Evolutionary conservation across 2,888 invertebrate genomes (phyloP), one percentile per base, ranked within the genome.

Genomic region (Dexiosoma caninum): DNA sequence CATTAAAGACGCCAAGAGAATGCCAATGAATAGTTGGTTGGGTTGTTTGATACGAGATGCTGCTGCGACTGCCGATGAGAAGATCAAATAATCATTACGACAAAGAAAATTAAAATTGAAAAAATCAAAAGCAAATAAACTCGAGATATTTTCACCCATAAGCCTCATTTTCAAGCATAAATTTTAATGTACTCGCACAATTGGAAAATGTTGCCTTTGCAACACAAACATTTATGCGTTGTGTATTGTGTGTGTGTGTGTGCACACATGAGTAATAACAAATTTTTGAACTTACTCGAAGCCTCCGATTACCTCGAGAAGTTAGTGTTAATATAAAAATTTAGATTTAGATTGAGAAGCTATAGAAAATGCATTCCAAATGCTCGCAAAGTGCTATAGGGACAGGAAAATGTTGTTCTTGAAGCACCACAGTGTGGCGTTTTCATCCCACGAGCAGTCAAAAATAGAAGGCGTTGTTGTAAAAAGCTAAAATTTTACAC

Each of bases 131-230:
- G 30, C 16, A 42, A 30, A 57, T 59, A 62, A 69, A 46, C 35
- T 69, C 30, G 12, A 55, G 44, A 55, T 46, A 76, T 71, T 76
- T 76, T 76, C 76, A 80, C 80, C 80, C 60, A 76, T 66, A 76
- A 71, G 76, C 70, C 79, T 71, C 70, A 71, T 76, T 80, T 80
- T 71, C n/a, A 60, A 66, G 53, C 71, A 76, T 66, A 75, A 37
- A 53, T 70, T 69, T 62, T 53, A n/a, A 40, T 60, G 1, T 32
- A 42, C 14, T 23, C 16, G 21, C 32, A 32, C 55, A 59, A 27
- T 49, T 32, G 27, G 12, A 46, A 70, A 59, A 57, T 44, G 27
- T 7, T 35, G 19, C n/a, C 53, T 32, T 40, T 46, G 35, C 19
- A 30, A 23, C 21, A 8, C 12, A 12, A 27, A 27, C 1, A 3